Evolutionary conservation across 2,797 vertebrate species (phyloP).

Genomic region (Microtus obscurus): DNA sequence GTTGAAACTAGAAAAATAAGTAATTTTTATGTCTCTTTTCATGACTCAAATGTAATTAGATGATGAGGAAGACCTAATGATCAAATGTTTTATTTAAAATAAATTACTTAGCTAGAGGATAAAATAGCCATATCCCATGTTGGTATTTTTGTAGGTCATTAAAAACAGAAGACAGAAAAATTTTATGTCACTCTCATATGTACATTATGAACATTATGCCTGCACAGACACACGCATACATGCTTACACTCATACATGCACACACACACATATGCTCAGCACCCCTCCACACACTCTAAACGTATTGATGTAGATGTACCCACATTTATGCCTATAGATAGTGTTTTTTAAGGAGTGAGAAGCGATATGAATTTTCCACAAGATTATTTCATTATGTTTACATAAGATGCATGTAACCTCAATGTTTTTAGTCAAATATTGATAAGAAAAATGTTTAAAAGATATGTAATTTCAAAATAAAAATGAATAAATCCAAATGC

Average conservation of each 20-base stretch:
- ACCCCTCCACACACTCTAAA: neutral
- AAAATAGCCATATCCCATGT: neutral
- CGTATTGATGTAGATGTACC: neutral
- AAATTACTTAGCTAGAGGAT: neutral
- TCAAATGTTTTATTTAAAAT: neutral
- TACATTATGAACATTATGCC: neutral
- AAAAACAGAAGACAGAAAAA: neutral
- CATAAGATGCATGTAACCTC: neutral
- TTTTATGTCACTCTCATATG: neutral
- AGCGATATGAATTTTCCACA: neutral
- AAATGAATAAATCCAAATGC: too few relatives aligned
- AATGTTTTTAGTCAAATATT: conserved; percentile 6
- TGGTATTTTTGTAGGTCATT: neutral
- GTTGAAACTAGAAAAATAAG: neutral
- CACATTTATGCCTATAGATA: neutral
- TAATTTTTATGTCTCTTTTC: neutral
- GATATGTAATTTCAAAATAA: too few relatives aligned
- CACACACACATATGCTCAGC: neutral
- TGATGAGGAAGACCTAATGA: too few relatives aligned
- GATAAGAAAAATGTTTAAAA: conserved; percentile 25
- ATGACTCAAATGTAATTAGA: neutral
- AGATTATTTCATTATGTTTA: neutral
- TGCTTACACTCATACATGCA: neutral
- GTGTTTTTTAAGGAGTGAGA: neutral
- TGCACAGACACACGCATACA: neutral